phyloP scores from a whole-genome alignment of 1,140 invertebrate genomes.

The Pachypsylla venusta region DNA sequence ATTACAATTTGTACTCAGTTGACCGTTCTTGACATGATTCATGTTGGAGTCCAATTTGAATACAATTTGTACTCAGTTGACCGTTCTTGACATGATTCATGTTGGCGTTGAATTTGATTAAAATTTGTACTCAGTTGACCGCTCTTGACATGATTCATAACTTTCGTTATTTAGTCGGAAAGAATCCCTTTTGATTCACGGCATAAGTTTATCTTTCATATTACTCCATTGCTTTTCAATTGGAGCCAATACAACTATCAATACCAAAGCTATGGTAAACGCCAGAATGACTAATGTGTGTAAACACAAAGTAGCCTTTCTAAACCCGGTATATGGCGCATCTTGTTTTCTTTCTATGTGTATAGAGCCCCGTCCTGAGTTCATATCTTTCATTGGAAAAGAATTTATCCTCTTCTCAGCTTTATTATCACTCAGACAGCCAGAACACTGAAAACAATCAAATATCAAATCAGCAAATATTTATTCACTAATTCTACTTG shows the following conservation, averaged over 20 bases:
- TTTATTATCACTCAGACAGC: conserved; percentile 53
- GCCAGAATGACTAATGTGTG: conserved; percentile 50
- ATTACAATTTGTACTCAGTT: too few species aligned
- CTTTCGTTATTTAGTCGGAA: too few species aligned
- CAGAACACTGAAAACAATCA: conserved; percentile 47
- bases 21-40: too few species aligned
- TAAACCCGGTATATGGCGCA: conserved; percentile 55
- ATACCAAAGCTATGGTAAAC: conserved; percentile 47
- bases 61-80: too few species aligned
- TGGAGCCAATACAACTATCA: conserved; percentile 57
- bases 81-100: too few species aligned
- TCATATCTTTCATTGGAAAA: conserved; percentile 70
- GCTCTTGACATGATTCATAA: too few species aligned
- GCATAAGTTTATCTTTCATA: background rate
- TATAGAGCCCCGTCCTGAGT: conserved; percentile 38
- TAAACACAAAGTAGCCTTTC: conserved; percentile 54
- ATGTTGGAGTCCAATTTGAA: too few species aligned
- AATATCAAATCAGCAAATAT: too few species aligned
- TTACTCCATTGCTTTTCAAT: conserved; percentile 33
- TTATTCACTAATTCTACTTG: too few species aligned
- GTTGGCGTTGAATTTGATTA: too few species aligned
- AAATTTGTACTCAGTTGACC: too few species aligned
- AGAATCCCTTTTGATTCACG: background rate
- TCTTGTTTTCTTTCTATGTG: conserved; percentile 49
- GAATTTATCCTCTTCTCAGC: conserved; percentile 53